Evolutionary conservation across 2,888 invertebrate species (phyloP).

Genomic region (Drosophila pseudotakahashii): DNA sequence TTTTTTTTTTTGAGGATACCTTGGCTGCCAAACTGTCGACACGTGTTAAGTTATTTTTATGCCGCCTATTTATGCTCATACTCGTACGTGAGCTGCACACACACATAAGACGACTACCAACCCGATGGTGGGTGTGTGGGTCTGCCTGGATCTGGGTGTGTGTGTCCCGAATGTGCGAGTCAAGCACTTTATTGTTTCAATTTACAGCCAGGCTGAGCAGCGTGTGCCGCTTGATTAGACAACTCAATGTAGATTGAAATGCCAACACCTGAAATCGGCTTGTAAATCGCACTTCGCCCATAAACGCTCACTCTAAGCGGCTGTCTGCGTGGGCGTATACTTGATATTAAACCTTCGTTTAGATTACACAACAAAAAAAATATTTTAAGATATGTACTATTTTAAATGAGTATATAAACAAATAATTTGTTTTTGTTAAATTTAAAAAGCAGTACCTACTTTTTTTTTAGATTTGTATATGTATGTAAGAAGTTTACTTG

Average conservation of each 20-base stretch:
- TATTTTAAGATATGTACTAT: too few relatives aligned
- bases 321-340: constrained; percentile 5
- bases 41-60: constrained; percentile 82
- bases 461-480: too few relatives aligned
- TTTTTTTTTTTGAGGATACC: constrained; percentile 37
- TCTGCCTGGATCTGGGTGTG: constrained; percentile 8
- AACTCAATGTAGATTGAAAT: constrained; percentile 79
- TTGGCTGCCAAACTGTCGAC: constrained; percentile 77
- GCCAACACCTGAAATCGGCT: constrained; percentile 74
- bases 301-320: constrained; percentile 34
- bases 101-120: constrained; percentile 29
- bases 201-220: constrained; percentile 69
- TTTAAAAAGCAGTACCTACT: too few relatives aligned
- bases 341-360: constrained; percentile 25
- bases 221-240: constrained; percentile 75
- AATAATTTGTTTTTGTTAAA: too few relatives aligned
- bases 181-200: constrained; percentile 78
- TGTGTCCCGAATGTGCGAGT: constrained; percentile 53
- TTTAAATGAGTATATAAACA: too few relatives aligned
- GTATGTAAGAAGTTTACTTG: too few relatives aligned
- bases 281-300: constrained; percentile 54
- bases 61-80: constrained; percentile 77
- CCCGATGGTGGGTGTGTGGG: constrained; percentile 3
- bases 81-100: constrained; percentile 69
- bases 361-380: not conserved